Conservation (phyloP, 2,113 vertebrate genomes). For the Pelmatolapia mariae region DNA sequence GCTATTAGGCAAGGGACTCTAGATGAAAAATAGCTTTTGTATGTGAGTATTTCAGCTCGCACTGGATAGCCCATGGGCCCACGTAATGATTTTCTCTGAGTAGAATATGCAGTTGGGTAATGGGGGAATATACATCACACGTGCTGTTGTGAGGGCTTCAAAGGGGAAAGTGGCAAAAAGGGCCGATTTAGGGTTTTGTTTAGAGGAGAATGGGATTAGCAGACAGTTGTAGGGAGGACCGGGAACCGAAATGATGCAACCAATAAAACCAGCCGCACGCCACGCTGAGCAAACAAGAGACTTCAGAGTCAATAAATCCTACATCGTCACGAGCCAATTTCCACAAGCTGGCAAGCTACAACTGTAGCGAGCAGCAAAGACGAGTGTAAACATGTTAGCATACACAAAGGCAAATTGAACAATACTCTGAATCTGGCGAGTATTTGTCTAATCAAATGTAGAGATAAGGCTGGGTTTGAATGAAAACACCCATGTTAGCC, state of each 20-base stretch:
- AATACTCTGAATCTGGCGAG: background rate
- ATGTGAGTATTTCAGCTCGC: background rate
- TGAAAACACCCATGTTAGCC: background rate
- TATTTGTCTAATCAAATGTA: background rate
- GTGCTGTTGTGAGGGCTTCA: background rate
- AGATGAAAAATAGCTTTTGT: constrained; percentile 33
- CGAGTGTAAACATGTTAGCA: constrained; percentile 29
- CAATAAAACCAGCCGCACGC: background rate
- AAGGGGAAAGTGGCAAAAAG: background rate
- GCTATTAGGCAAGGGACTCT: constrained; percentile 5
- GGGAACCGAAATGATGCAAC: constrained; percentile 11
- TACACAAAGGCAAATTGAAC: background rate
- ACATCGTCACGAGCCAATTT: constrained; percentile 12
- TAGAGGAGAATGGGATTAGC: background rate
- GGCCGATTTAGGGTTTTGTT: background rate
- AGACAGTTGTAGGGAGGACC: background rate
- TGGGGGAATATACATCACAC: constrained; percentile 1
- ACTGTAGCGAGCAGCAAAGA: background rate
- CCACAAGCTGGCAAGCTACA: constrained; percentile 1
- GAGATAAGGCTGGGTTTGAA: background rate
- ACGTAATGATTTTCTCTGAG: constrained; percentile 24
- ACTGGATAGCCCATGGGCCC: constrained; percentile 15
- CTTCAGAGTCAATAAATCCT: constrained; percentile 54
- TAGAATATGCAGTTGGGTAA: background rate
- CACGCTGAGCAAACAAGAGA: constrained; percentile 36